Conservation (phyloP, 2,113 vertebrate species). For the Catharus bicknelli region DNA sequence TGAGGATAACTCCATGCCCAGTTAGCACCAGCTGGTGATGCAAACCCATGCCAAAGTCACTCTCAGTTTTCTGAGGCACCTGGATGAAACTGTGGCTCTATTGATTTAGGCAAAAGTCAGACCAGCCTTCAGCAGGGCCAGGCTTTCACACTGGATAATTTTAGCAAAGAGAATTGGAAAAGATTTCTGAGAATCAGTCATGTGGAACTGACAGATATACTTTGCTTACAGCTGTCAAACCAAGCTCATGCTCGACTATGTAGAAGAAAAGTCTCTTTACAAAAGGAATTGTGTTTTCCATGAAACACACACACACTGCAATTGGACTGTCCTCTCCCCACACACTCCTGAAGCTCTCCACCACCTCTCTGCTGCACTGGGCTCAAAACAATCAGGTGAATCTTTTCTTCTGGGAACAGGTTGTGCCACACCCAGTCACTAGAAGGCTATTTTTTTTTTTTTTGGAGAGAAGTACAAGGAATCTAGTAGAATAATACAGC, state of each 20-base stretch:
- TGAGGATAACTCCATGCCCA: not conserved
- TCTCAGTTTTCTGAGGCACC: not conserved
- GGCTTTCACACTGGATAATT: not conserved
- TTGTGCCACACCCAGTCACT: constrained; percentile 68
- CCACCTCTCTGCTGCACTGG: not conserved
- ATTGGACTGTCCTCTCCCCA: not conserved
- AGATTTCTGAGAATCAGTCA: constrained; percentile 21
- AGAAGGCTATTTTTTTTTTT: constrained; percentile 3
- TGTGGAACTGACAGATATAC: constrained; percentile 12
- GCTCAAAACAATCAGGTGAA: constrained; percentile 62
- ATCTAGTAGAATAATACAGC: constrained; percentile 71
- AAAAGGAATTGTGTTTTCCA: not conserved
- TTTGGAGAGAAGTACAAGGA: constrained; percentile 43
- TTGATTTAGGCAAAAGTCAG: not conserved
- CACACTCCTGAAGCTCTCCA: not conserved
- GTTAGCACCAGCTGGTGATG: not conserved
- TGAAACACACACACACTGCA: not conserved
- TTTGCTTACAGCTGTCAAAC: constrained; percentile 22
- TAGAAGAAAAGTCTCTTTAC: not conserved
- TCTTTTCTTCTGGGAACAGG: constrained; percentile 64
- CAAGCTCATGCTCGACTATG: not conserved
- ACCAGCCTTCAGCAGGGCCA: not conserved
- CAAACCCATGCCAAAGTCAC: not conserved
- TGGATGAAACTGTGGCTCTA: not conserved
- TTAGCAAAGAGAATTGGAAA: not conserved